phyloP scores from a whole-genome alignment of 2,888 invertebrate species.

The Lasioglossum oenotherae region DNA sequence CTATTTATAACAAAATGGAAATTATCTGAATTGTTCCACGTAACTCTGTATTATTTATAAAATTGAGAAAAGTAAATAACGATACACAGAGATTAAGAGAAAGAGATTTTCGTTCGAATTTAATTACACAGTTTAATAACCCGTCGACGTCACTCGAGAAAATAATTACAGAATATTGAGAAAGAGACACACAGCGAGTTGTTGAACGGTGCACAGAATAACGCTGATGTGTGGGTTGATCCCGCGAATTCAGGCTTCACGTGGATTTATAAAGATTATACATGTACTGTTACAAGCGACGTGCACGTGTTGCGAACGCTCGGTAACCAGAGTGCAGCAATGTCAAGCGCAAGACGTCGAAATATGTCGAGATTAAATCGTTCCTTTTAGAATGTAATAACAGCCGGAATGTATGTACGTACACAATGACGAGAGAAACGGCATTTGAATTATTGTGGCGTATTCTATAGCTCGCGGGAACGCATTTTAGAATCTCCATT shows the following conservation, averaged over 20 bases:
- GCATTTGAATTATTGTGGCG: not conserved
- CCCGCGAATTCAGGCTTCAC: not conserved
- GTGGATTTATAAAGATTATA: conserved; percentile 13
- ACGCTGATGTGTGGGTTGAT: not conserved
- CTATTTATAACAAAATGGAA: no score
- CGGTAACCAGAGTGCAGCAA: not conserved
- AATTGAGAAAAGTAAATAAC: not conserved
- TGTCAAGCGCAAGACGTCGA: conserved; percentile 17
- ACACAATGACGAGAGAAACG: not conserved
- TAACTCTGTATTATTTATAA: not conserved
- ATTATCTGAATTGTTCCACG: no score
- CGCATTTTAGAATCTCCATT: not conserved
- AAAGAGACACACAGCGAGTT: not conserved
- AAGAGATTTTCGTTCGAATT: not conserved
- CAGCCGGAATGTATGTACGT: not conserved
- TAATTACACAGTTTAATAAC: not conserved
- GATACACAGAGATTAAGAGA: not conserved
- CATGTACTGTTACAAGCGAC: not conserved
- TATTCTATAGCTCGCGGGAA: no score
- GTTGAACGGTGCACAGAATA: not conserved
- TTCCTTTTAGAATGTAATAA: conserved; percentile 2
- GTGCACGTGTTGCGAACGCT: not conserved
- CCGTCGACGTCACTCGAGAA: not conserved
- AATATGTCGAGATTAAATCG: conserved; percentile 12
- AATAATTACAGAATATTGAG: not conserved